Percentiles rank a stretch among this genome's conserved stretches.
Evolutionary conservation across 1,140 invertebrate species (phyloP).

Genomic region (Dendrolimus kikuchii): DNA sequence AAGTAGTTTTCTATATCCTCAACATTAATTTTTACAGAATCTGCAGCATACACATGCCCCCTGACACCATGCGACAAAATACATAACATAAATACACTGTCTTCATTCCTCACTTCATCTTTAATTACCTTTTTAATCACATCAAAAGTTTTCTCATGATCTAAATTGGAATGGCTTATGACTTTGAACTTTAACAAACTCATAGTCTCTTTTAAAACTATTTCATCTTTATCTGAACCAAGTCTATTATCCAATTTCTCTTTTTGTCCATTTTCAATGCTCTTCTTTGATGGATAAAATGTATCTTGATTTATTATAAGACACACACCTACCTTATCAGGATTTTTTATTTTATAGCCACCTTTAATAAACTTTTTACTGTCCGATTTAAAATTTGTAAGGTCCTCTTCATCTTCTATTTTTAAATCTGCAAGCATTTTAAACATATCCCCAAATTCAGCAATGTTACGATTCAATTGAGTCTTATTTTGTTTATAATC

Average conservation of each 20-base stretch:
- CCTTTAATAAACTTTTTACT: constrained; percentile 24
- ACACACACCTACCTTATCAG: constrained; percentile 45
- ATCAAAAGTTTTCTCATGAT: constrained; percentile 35
- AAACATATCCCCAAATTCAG: neutral
- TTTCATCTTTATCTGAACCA: constrained; percentile 46
- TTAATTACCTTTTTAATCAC: constrained; percentile 41
- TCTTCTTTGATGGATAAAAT: constrained; percentile 52
- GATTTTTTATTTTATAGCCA: constrained; percentile 44
- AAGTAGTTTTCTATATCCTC: constrained; percentile 49
- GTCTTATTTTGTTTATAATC: neutral
- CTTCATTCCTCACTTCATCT: constrained; percentile 30
- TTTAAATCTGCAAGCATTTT: constrained; percentile 1
- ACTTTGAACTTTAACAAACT: constrained; percentile 44
- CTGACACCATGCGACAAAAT: constrained; percentile 58
- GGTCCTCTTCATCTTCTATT: neutral
- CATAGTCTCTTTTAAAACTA: constrained; percentile 44
- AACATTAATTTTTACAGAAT: constrained; percentile 55
- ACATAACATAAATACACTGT: constrained; percentile 60
- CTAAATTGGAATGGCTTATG: constrained; percentile 34
- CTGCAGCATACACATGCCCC: constrained; percentile 56
- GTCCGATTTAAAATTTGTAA: constrained; percentile 39
- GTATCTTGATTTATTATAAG: constrained; percentile 62
- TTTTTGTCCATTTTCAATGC: constrained; percentile 24
- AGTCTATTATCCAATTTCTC: constrained; percentile 25
- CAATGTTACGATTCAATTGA: neutral